Conservation (phyloP, 2,113 vertebrate species). For the Pterocles burchelli region DNA sequence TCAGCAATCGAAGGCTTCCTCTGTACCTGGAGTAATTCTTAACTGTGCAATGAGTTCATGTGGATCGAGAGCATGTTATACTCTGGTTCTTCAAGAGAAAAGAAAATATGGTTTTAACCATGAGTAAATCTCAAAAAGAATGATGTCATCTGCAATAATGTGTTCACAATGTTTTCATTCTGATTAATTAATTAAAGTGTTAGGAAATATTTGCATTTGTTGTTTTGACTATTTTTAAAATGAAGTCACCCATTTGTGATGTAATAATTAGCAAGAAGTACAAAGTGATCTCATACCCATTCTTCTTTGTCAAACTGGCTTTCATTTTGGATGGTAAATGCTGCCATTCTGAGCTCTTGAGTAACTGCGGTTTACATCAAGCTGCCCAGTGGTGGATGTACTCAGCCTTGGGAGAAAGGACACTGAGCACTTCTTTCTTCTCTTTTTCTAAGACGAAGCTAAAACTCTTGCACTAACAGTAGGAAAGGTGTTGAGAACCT, state of each 20-base stretch:
- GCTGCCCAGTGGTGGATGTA: neutral
- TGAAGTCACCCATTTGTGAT: neutral
- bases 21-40: neutral
- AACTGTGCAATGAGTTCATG: neutral
- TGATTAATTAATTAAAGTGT: neutral
- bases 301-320: neutral
- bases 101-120: neutral
- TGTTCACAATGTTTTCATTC: neutral
- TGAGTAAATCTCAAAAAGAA: neutral
- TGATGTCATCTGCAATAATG: neutral
- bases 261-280: neutral
- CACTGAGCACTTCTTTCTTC: neutral
- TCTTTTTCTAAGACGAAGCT: neutral
- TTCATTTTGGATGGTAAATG: constrained; percentile 33
- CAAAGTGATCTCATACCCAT: neutral
- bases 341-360: constrained; percentile 19
- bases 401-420: neutral
- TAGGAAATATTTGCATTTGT: neutral
- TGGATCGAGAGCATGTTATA: neutral
- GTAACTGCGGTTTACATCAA: neutral
- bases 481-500: neutral
- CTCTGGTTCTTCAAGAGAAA: neutral
- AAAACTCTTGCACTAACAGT: neutral
- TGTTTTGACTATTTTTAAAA: neutral
- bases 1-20: neutral